Evolutionary conservation across 92 coral and sea anemone species (phyloP).

Genomic region (Phenganax marumi): DNA sequence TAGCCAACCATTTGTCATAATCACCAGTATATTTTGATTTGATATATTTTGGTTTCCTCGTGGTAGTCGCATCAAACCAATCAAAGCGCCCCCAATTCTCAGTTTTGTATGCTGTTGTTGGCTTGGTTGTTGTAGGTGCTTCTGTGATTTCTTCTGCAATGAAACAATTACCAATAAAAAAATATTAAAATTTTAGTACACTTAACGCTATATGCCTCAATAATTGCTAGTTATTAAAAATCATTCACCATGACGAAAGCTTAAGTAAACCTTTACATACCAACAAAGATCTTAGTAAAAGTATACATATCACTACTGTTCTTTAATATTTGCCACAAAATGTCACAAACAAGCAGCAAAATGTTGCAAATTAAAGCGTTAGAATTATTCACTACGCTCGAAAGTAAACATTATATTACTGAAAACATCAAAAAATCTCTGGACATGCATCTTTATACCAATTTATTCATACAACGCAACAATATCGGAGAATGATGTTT

Average conservation of each 20-base stretch:
- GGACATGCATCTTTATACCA: not conserved
- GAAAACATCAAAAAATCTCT: not conserved
- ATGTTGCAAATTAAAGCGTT: not conserved
- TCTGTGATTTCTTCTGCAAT: not conserved
- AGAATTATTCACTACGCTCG: not conserved
- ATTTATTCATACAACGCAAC: not conserved
- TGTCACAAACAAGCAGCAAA: not conserved
- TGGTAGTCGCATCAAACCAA: conserved; percentile 11
- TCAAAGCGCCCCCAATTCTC: not conserved
- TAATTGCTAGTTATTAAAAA: too few species aligned
- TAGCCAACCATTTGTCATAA: not conserved
- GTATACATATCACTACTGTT: not conserved
- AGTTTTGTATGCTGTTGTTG: not conserved
- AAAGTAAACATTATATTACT: not conserved
- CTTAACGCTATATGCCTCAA: too few species aligned
- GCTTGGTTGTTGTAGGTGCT: not conserved
- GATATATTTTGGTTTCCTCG: not conserved
- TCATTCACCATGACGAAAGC: conserved; percentile 4
- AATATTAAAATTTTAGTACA: not conserved
- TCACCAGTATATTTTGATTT: not conserved
- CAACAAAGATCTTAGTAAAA: not conserved
- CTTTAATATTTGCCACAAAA: not conserved
- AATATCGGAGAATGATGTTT: not conserved
- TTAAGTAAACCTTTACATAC: not conserved
- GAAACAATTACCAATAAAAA: not conserved